phyloP scores from a whole-genome alignment of 2,888 invertebrate genomes.

The Euclidia mi region DNA sequence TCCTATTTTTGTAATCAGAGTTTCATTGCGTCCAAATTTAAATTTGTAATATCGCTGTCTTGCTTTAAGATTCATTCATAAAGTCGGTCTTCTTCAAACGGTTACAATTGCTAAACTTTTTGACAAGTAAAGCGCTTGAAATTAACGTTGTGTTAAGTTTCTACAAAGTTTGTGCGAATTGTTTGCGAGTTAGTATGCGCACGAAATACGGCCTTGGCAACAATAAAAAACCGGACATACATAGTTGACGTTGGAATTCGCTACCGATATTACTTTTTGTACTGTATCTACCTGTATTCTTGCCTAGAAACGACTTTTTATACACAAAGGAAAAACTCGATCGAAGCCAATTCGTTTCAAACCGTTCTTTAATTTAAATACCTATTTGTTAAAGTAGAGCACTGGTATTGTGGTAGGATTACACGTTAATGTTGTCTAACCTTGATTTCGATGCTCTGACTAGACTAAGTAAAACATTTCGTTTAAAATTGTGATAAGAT shows the following conservation, averaged over 20 bases:
- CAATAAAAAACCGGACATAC: slow-evolving; percentile 25
- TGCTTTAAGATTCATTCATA: slow-evolving; percentile 73
- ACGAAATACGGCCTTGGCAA: slow-evolving; percentile 27
- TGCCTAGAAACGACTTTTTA: slow-evolving; percentile 21
- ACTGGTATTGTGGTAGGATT: too few species aligned
- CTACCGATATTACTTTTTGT: slow-evolving; percentile 11
- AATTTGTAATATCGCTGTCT: slow-evolving; percentile 71
- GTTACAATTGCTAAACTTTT: slow-evolving; percentile 77
- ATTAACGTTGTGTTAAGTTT: slow-evolving; percentile 71
- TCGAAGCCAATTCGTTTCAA: too few species aligned
- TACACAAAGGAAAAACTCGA: slow-evolving; percentile 14
- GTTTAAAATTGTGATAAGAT: too few species aligned
- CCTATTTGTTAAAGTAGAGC: too few species aligned
- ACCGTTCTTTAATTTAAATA: too few species aligned
- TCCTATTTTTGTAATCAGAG: slow-evolving; percentile 65
- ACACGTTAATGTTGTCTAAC: too few species aligned
- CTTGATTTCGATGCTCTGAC: too few species aligned
- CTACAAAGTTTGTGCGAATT: slow-evolving; percentile 50
- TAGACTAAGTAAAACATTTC: too few species aligned
- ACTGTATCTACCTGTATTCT: slow-evolving; percentile 1
- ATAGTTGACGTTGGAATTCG: slow-evolving; percentile 24
- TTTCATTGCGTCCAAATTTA: slow-evolving; percentile 69
- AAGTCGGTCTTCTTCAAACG: slow-evolving; percentile 68
- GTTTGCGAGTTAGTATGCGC: slow-evolving; percentile 44
- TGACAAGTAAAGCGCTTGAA: slow-evolving; percentile 77